A percentile compares a stretch with the other conserved stretches of the same genome.
Conservation (phyloP, 2,113 vertebrate species). For the Sterrhoptilus dennistouni region DNA sequence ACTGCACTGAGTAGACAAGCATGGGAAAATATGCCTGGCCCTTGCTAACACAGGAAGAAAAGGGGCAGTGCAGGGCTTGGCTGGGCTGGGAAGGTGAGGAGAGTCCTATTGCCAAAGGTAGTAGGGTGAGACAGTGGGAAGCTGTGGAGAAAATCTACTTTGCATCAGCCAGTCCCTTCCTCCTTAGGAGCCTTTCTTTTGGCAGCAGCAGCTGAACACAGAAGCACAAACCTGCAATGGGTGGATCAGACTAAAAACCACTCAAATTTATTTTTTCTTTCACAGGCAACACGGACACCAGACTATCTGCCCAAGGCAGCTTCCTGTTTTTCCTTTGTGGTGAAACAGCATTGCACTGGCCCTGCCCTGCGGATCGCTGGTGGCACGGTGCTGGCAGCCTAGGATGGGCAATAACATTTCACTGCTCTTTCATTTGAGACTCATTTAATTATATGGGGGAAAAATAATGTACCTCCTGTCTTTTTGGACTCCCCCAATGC, state of each 20-base stretch:
- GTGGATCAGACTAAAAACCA: background rate
- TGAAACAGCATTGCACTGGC: background rate
- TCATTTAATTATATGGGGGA: background rate
- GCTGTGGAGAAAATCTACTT: background rate
- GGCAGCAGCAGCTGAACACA: background rate
- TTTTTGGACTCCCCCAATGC: background rate
- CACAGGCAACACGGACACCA: fast-evolving
- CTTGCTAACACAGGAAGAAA: background rate
- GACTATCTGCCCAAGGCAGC: background rate
- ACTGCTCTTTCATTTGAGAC: background rate
- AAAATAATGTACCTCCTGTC: fast-evolving
- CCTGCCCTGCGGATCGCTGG: fast-evolving
- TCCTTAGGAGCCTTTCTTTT: background rate
- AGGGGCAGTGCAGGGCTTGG: fast-evolving
- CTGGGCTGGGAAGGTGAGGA: background rate
- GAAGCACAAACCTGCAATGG: background rate
- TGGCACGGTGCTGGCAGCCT: background rate
- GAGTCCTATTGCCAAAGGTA: background rate
- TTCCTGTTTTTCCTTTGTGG: background rate
- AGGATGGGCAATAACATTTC: background rate
- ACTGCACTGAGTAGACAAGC: background rate
- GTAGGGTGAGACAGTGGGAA: background rate
- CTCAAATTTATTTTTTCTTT: background rate
- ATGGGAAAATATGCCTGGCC: background rate
- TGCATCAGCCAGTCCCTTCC: background rate